Evolutionary conservation across 1,140 invertebrate genomes (phyloP).

Genomic region (Atta texana): DNA sequence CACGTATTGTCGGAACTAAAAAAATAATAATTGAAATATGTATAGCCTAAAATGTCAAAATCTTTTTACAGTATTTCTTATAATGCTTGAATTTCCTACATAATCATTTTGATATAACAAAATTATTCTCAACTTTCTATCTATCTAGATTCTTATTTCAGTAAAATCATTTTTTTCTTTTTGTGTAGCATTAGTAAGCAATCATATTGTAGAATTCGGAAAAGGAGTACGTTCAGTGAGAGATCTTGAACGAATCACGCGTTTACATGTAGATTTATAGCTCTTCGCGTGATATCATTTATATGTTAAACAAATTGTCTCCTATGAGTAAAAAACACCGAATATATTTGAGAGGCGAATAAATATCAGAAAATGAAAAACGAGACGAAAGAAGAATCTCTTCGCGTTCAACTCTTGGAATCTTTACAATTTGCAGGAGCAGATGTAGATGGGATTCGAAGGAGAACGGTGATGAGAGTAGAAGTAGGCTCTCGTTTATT

Average conservation of each 20-base stretch:
- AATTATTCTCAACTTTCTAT: too few species aligned
- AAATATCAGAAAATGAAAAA: conserved; percentile 21
- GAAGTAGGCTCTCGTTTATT: conserved; percentile 16
- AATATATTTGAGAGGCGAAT: neutral
- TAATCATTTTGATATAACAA: too few species aligned
- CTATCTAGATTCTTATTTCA: too few species aligned
- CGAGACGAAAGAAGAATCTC: conserved; percentile 2
- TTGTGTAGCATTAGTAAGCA: too few species aligned
- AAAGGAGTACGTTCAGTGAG: neutral
- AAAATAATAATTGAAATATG: too few species aligned
- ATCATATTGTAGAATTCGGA: too few species aligned
- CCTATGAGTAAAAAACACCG: neutral
- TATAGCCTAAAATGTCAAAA: too few species aligned
- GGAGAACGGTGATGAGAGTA: neutral
- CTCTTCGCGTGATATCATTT: neutral
- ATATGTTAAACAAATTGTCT: neutral
- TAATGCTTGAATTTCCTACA: too few species aligned
- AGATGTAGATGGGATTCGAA: conserved; percentile 1
- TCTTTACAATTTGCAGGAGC: conserved; percentile 5
- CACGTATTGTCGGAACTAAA: too few species aligned
- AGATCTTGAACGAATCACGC: neutral
- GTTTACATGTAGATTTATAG: neutral
- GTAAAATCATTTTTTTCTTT: too few species aligned
- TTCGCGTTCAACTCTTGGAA: neutral
- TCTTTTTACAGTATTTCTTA: too few species aligned